These are phyloP conservation scores for Heliconius hermathena DNA, from an alignment of 1,140 invertebrate species.

Conservation along the genomic window DNA sequence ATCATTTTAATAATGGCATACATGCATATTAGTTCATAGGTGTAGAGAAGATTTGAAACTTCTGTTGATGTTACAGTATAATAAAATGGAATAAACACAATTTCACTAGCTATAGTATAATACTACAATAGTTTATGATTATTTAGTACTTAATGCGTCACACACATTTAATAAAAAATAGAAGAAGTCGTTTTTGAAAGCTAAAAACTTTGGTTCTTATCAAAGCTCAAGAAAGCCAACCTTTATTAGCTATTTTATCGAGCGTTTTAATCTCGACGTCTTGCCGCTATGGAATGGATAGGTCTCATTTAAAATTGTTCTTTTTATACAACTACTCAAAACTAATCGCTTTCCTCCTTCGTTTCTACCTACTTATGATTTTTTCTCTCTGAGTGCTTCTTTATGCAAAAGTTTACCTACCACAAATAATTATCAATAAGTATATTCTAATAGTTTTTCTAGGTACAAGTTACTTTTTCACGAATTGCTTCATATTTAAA, in stretches of 20 bases:
- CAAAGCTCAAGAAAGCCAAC: constrained; percentile 45
- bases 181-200: constrained; percentile 20
- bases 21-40: too few species aligned
- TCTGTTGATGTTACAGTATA: too few species aligned
- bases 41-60: too few species aligned
- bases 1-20: too few species aligned
- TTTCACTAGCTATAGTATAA: too few species aligned
- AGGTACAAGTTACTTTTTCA: not conserved
- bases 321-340: constrained; percentile 36
- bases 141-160: not conserved
- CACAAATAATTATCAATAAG: not conserved
- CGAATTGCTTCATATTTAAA: too few species aligned
- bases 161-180: not conserved
- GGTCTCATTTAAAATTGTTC: constrained; percentile 39
- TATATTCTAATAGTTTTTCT: not conserved
- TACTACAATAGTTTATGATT: not conserved
- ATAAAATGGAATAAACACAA: too few species aligned
- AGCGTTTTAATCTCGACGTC: constrained; percentile 47
- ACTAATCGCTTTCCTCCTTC: constrained; percentile 31
- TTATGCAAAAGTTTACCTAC: not conserved
- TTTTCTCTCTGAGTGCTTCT: constrained; percentile 9
- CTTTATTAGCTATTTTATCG: constrained; percentile 50
- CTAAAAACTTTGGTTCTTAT: constrained; percentile 43
- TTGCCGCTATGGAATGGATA: constrained; percentile 41
- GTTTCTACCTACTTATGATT: constrained; percentile 19